phyloP scores from a whole-genome alignment of 2,797 vertebrate species.

The Sciurus carolinensis region DNA sequence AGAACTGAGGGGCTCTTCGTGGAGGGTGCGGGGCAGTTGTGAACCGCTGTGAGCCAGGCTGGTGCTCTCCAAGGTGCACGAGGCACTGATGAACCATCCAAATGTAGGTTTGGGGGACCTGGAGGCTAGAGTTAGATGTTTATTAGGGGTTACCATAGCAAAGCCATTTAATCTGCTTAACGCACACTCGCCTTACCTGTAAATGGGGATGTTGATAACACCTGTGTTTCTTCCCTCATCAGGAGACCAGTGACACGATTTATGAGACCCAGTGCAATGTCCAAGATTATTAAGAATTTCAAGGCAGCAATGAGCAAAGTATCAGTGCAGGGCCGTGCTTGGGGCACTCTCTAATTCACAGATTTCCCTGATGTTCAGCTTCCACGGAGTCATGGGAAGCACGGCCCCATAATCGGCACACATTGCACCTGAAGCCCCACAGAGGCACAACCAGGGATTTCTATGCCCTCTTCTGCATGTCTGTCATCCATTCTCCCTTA shows the following conservation, averaged over 20 bases:
- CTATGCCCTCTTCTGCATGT: background rate
- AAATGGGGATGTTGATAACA: background rate
- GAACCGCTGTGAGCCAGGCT: background rate
- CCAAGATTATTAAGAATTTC: background rate
- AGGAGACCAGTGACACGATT: background rate
- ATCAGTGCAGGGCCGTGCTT: background rate
- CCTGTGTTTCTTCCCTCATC: background rate
- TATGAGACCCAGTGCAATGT: background rate
- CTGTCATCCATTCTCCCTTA: background rate
- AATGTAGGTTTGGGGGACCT: background rate
- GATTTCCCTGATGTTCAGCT: background rate
- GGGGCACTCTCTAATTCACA: background rate
- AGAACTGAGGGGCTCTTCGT: background rate
- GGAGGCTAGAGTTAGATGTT: background rate
- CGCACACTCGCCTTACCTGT: background rate
- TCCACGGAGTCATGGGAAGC: background rate
- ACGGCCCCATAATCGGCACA: background rate
- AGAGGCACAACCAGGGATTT: background rate
- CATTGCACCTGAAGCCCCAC: background rate
- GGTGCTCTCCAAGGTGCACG: background rate
- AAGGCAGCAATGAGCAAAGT: background rate
- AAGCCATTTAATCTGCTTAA: background rate
- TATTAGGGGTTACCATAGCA: background rate
- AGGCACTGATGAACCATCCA: background rate
- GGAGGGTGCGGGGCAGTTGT: background rate